Evolutionary conservation across 2,888 invertebrate genomes (phyloP).

Genomic region (Dusona sp.): DNA sequence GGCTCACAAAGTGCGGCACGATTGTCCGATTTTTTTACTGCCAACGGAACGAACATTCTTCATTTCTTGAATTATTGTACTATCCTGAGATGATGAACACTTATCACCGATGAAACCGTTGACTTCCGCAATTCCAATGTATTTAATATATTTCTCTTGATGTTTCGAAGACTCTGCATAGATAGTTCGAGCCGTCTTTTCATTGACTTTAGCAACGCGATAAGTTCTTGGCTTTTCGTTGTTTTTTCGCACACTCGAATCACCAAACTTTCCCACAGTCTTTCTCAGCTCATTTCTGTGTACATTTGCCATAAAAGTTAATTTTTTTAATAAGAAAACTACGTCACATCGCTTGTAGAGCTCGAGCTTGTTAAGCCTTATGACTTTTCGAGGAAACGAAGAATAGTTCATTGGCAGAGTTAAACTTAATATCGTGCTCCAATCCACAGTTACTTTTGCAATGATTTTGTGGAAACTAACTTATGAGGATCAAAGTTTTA

Average conservation of each 20-base stretch:
- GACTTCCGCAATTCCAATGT: slow-evolving; percentile 23
- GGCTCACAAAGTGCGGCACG: not conserved
- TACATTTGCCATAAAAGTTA: slow-evolving; percentile 18
- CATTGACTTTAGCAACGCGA: not conserved
- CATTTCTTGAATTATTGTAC: slow-evolving; percentile 3
- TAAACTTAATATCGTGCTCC: not conserved
- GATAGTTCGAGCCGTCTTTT: not conserved
- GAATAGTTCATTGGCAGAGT: not conserved
- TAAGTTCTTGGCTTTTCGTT: not conserved
- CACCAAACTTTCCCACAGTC: slow-evolving; percentile 34
- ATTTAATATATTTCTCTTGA: slow-evolving; percentile 48
- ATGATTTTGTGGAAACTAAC: not conserved
- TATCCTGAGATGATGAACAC: slow-evolving; percentile 14
- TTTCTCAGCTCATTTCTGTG: not conserved
- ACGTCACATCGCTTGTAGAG: not conserved
- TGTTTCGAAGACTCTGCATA: slow-evolving; percentile 17
- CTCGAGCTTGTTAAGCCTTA: slow-evolving; percentile 18
- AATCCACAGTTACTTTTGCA: not conserved
- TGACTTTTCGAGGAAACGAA: slow-evolving; percentile 27
- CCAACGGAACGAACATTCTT: slow-evolving; percentile 8
- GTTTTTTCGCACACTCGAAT: not conserved
- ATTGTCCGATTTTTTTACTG: not conserved
- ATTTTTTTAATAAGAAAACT: slow-evolving; percentile 23
- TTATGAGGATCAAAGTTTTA: not conserved
- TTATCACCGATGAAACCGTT: slow-evolving; percentile 9